Percentiles rank a stretch among this genome's conserved stretches.
These are phyloP conservation scores for Caenorhabditis uteleia DNA, from an alignment of 2,888 invertebrate species.

Conservation along the genomic window DNA sequence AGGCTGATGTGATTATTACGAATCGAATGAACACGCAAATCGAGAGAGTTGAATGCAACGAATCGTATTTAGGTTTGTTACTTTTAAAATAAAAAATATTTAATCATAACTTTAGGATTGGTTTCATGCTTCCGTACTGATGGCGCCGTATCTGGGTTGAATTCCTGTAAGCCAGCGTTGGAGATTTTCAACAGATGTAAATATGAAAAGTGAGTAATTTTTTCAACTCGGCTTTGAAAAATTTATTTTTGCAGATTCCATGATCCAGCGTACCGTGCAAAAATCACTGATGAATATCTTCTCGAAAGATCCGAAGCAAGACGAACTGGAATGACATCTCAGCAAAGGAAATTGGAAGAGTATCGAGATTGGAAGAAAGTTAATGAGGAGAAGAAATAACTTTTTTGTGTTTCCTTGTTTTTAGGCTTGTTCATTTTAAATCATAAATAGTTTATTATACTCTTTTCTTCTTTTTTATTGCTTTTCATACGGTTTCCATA, in stretches of 20 bases:
- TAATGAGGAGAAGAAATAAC: conserved; percentile 12
- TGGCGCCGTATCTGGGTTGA: conserved; percentile 58
- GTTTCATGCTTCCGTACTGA: conserved; percentile 60
- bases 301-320: conserved; percentile 48
- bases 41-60: conserved; percentile 80
- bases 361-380: conserved; percentile 63
- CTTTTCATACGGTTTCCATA: too few relatives aligned
- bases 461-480: too few relatives aligned
- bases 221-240: neutral
- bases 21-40: conserved; percentile 86
- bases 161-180: conserved; percentile 54
- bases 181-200: conserved; percentile 66
- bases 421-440: neutral
- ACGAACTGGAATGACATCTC: conserved; percentile 51
- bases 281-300: conserved; percentile 64
- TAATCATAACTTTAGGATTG: conserved; percentile 42
- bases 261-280: conserved; percentile 60
- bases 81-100: conserved; percentile 1
- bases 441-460: too few relatives aligned
- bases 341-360: conserved; percentile 59
- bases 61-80: conserved; percentile 47
- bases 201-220: conserved; percentile 52
- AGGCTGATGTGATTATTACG: conserved; percentile 85
- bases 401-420: conserved; percentile 6
- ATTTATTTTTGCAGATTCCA: conserved; percentile 55